Percentiles rank a stretch among this genome's conserved stretches.
Evolutionary conservation across 2,797 vertebrate species (phyloP).

Genomic region (Sphaeramia orbicularis): DNA sequence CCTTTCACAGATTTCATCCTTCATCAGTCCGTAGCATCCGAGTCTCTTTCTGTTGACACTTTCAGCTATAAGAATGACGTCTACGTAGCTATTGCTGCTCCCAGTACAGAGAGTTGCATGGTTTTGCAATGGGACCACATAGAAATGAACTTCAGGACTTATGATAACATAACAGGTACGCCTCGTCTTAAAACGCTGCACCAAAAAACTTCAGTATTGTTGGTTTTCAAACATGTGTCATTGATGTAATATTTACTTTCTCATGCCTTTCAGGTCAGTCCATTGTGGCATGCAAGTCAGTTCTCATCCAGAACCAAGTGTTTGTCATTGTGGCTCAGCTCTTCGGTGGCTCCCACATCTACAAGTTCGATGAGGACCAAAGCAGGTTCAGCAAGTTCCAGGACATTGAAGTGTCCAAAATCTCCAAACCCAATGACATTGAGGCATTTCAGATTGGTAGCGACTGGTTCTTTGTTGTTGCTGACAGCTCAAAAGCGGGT

Average conservation of each 20-base stretch:
- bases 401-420: slow-evolving; percentile 96
- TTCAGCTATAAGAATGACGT: slow-evolving; percentile 97
- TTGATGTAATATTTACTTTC: not conserved
- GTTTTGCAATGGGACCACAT: slow-evolving; percentile 99
- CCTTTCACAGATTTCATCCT: slow-evolving; percentile 91
- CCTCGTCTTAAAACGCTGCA: not conserved
- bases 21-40: slow-evolving; percentile 92
- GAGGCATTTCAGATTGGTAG: slow-evolving; percentile 94
- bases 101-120: slow-evolving; percentile 96
- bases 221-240: not conserved
- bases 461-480: slow-evolving; percentile 96
- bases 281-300: slow-evolving; percentile 96
- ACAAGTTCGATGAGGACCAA: slow-evolving; percentile 97
- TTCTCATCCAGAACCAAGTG: slow-evolving; percentile 94
- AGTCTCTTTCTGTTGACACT: slow-evolving; percentile 96
- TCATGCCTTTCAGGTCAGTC: slow-evolving; percentile 90
- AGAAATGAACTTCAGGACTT: slow-evolving; percentile 98
- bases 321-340: slow-evolving; percentile 98
- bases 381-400: slow-evolving; percentile 98
- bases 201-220: not conserved
- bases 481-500: slow-evolving; percentile 98
- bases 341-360: slow-evolving; percentile 98
- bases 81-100: slow-evolving; percentile 96
- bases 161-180: slow-evolving; percentile 98
- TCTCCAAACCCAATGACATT: slow-evolving; percentile 98